Conservation (phyloP, 2,888 invertebrate species). For the Nymphalis polychloros region DNA sequence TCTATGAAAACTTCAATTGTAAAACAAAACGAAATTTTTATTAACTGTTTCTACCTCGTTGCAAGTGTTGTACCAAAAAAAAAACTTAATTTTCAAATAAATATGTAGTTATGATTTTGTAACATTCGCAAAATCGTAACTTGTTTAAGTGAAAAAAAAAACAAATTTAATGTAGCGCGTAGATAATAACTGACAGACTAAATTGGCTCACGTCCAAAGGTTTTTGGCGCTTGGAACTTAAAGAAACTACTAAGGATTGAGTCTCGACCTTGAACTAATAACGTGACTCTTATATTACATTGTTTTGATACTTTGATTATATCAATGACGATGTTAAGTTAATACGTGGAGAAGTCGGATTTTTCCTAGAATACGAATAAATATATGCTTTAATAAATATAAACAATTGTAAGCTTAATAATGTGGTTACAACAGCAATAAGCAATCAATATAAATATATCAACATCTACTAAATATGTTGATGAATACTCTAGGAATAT, state of each 20-base stretch:
- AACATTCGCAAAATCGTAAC: not conserved
- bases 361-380: not conserved
- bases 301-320: constrained; percentile 13
- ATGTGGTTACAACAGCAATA: no score
- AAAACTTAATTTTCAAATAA: not conserved
- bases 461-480: no score
- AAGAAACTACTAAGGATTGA: constrained; percentile 47
- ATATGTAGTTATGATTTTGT: no score
- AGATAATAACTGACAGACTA: constrained; percentile 26
- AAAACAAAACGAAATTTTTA: no score
- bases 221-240: constrained; percentile 52
- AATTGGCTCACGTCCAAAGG: constrained; percentile 61
- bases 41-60: no score
- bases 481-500: no score
- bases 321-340: not conserved
- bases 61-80: no score
- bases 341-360: not conserved
- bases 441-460: no score
- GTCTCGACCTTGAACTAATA: constrained; percentile 55
- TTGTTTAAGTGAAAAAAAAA: constrained; percentile 11
- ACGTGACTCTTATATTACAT: constrained; percentile 28
- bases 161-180: constrained; percentile 19
- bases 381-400: not conserved
- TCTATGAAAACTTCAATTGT: no score
- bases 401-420: no score